Base-by-base conservation (phyloP, 2,797 vertebrate genomes). In the Chaenodraco wilsoni region DNA sequence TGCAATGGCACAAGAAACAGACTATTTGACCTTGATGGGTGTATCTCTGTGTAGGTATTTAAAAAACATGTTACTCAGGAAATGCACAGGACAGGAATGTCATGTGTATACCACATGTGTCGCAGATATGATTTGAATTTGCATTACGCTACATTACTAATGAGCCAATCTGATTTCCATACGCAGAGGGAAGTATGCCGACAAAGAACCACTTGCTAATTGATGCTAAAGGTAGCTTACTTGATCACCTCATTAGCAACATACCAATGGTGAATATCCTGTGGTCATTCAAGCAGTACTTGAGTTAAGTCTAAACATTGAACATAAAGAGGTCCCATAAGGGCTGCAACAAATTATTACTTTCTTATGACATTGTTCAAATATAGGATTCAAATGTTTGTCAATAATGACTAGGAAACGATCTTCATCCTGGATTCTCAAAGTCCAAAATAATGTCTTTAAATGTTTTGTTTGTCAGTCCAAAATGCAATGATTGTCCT, bases 111-210 rank as follows among this genome's bases (percentile, higher is more conserved):
- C 11, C 45, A 6, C 41, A 21, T 7, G 4, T 6, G 48, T n/a
- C 40, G 31, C 49, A 10, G 1, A 33, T 15, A 12, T 23, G 27
- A 65, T 27, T 55, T 2, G 6, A 14, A 15, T 37, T 27, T 27
- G 19, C 31, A 54, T 68, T 63, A 57, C 33, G 63, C 54, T 46
- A 12, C 15, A 52, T 37, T 13, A 43, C 27, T 77, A 80, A 82
- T 65, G 57, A 82, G 58, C 27, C 6, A 15, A 31, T 17, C 37
- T 55, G 41, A 70, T 70, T 65, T 16, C 8, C 33, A 7, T 37
- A 55, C 7, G 12, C 45, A 54, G 56, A 77, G 3, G 3, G 17
- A 59, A 13, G 44, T 9, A 19, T n/a, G 74, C 65, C 55, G 65
- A 65, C 58, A 23, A 72, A 61, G 54, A 62, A 14, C 6, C 12